These are phyloP conservation scores for Microchirus variegatus DNA, from an alignment of 2,797 vertebrate species.

Conservation along the genomic window DNA sequence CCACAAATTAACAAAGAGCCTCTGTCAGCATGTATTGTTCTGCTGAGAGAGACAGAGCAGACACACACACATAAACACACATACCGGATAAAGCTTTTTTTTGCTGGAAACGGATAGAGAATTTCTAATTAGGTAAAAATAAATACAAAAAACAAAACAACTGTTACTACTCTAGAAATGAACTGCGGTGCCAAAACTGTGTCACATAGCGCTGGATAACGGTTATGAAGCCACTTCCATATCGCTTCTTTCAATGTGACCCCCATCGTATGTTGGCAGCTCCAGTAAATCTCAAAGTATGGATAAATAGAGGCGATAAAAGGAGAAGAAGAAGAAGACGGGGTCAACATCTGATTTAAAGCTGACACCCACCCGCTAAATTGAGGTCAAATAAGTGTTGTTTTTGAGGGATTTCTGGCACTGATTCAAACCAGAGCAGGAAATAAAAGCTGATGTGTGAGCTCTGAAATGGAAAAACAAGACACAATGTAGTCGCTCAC, in stretches of 20 bases:
- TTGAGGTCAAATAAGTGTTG: too few relatives aligned
- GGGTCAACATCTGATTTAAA: slow-evolving; percentile 8
- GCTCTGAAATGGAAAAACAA: too few relatives aligned
- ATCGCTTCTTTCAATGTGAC: slow-evolving; percentile 28
- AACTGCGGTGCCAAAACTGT: too few relatives aligned
- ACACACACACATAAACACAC: slow-evolving; percentile 13
- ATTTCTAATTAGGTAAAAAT: slow-evolving; percentile 26
- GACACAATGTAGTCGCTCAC: too few relatives aligned
- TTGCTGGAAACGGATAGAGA: slow-evolving; percentile 26
- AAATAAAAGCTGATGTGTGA: too few relatives aligned
- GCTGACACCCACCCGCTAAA: neutral
- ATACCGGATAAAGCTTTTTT: slow-evolving; percentile 26
- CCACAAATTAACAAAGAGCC: slow-evolving; percentile 65
- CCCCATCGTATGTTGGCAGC: slow-evolving; percentile 39
- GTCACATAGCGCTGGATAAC: too few relatives aligned
- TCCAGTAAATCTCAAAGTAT: slow-evolving; percentile 19
- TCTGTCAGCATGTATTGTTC: slow-evolving; percentile 67
- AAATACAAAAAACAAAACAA: too few relatives aligned
- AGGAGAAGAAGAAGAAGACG: neutral
- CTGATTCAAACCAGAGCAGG: too few relatives aligned
- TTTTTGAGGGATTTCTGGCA: too few relatives aligned
- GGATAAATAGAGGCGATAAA: slow-evolving; percentile 20
- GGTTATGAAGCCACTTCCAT: neutral
- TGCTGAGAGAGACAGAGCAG: slow-evolving; percentile 30
- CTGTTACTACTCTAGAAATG: too few relatives aligned